phyloP scores from a whole-genome alignment of 2,113 vertebrate genomes.

The Pheucticus melanocephalus region DNA sequence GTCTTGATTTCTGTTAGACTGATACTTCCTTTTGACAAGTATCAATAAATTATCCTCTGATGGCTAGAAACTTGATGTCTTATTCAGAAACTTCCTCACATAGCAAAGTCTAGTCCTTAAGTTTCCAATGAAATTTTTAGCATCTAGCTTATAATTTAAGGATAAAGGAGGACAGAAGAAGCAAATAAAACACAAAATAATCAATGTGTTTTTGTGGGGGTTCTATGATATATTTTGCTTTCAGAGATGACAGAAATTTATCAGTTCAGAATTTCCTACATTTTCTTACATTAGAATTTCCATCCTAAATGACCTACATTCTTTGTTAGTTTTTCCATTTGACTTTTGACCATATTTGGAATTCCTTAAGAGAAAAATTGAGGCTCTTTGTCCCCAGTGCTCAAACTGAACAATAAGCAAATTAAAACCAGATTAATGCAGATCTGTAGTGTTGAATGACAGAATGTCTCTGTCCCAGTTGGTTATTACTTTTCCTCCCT shows the following conservation, averaged over 20 bases:
- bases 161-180: slow-evolving; percentile 28
- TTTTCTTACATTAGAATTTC: neutral
- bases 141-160: slow-evolving; percentile 56
- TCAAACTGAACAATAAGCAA: slow-evolving; percentile 48
- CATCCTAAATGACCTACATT: neutral
- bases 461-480: slow-evolving; percentile 36
- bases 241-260: neutral
- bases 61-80: slow-evolving; percentile 87
- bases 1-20: slow-evolving; percentile 86
- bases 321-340: slow-evolving; percentile 25
- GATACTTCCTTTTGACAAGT: slow-evolving; percentile 87
- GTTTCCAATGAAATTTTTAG: slow-evolving; percentile 73
- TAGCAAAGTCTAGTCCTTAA: slow-evolving; percentile 70
- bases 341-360: slow-evolving; percentile 56
- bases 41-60: slow-evolving; percentile 92
- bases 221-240: slow-evolving; percentile 20
- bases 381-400: neutral
- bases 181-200: slow-evolving; percentile 66
- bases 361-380: slow-evolving; percentile 38
- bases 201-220: slow-evolving; percentile 1
- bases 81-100: slow-evolving; percentile 81
- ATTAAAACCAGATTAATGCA: slow-evolving; percentile 68
- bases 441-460: slow-evolving; percentile 38
- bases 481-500: slow-evolving; percentile 42
- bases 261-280: neutral